Percentiles rank a stretch among this genome's conserved stretches.
Conservation (phyloP, 1,140 invertebrate genomes). For the Bombyx mandarina region DNA sequence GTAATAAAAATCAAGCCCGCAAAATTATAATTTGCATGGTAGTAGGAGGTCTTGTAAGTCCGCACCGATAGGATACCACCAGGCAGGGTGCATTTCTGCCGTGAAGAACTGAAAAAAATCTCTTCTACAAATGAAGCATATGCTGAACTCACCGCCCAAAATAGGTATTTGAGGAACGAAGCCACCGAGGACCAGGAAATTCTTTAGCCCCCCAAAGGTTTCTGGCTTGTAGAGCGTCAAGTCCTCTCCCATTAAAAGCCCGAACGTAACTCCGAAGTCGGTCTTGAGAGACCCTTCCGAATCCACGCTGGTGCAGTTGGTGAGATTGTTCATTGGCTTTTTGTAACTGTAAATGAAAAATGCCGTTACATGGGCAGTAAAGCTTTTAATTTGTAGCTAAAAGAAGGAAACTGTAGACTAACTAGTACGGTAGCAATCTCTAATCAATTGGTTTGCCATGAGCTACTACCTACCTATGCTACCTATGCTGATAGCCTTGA, state of each 20-base stretch:
- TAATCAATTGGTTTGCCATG: no score
- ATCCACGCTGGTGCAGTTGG: conserved; percentile 65
- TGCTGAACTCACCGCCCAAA: conserved; percentile 12
- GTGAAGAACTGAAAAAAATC: conserved; percentile 14
- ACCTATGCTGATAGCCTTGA: no score
- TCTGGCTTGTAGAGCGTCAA: conserved; percentile 72
- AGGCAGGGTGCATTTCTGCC: no score
- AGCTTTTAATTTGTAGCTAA: no score
- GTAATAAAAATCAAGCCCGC: no score
- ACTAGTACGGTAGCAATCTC: no score
- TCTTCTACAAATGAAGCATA: background rate
- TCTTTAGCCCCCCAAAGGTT: conserved; percentile 35
- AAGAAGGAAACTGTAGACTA: no score
- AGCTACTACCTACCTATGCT: no score
- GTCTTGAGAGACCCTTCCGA: conserved; percentile 74
- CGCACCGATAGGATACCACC: no score
- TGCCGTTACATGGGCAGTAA: background rate
- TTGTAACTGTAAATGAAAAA: conserved; percentile 64
- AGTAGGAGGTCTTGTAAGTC: no score
- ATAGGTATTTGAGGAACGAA: conserved; percentile 33
- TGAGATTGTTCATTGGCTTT: conserved; percentile 46
- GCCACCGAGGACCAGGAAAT: conserved; percentile 80
- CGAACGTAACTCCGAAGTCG: conserved; percentile 83
- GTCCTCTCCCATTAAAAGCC: conserved; percentile 83
- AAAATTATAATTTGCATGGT: no score